Evolutionary conservation across 92 coral and sea anemone species (phyloP), one percentile per base, ranked within the genome.

Genomic region (Epizoanthus rinbou): DNA sequence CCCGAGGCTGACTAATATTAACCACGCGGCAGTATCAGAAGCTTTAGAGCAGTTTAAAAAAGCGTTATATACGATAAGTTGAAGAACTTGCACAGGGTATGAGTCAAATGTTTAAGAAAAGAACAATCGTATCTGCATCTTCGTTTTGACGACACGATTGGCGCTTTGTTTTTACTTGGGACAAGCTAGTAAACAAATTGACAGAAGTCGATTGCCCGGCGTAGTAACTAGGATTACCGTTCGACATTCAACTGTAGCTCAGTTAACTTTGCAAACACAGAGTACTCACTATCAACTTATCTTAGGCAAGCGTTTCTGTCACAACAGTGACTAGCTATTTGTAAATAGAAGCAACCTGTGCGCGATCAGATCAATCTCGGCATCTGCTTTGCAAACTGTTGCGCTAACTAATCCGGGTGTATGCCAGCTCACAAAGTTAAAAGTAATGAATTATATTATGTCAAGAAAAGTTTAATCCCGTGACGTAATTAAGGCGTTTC

Each of bases 381-480:
- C 71, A 52, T 78, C 21, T 10, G 14, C 52, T 15, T 6, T 19
- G 24, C 41, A 57, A 41, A 1, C 41, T 62, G 62, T 76, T 76
- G 70, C 21, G 21, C 58, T 8, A 31, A 23, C 18, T 78, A 78
- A 78, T 78, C 71, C 82, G 72, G 57, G 21, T 39, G 54, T 50
- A 10, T 59, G 68, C 57, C 82, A 23, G 63, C 82, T 62, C 64
- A 21, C 53, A 43, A 62, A 21, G 57, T 35, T 18, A 78, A 78
- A 76, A 59, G 16, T 33, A 31, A n/a, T 41, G 22, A 62, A 59
- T 59, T 41, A 78, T 41, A 45, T 62, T 63, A 43, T 21, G 25
- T 78, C 22, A 62, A 62, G 63, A 78, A 60, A 33, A 5, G 21
- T 62, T 78, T 62, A 78, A 78, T 63, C 82, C 82, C 5, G 82